Base-by-base conservation (phyloP, 2,113 vertebrate species). In the Chaetura pelagica region DNA sequence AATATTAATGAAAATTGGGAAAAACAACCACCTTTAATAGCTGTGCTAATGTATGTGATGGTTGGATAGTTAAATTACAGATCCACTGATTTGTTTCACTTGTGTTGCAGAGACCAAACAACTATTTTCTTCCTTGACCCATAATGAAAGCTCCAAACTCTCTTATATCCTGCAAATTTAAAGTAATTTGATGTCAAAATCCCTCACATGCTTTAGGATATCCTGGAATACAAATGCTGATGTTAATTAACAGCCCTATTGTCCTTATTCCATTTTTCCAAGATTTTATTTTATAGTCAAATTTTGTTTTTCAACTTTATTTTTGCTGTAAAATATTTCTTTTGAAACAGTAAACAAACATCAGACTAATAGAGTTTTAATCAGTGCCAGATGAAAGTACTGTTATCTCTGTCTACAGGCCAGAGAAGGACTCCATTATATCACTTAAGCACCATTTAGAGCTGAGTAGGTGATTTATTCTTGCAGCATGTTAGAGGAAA, bases 401-500 rank as follows among this genome's bases (percentile, higher is more conserved):
- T 54, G 27, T 78, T 96, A 82, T 88, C 84, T 84, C 77, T 48
- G 38, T n/a, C 68, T 57, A 11, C 52, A 68, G 68, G 61, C 49
- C 73, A 54, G 49, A 1, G 1, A 89, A 71, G 57, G 44, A 61
- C 66, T 84, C 89, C 61, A 22, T 87, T 89, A 32, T 72, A 64
- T 84, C 80, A 49, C 87, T 91, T 92, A 75, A 90, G 80, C 83
- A 67, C 59, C 61, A 34, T 64, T 94, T 76, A 83, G 46, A 67
- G 57, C 90, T 9, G 68, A 82, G 80, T 46, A 29, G 61, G 72
- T 92, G 86, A 92, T 90, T 81, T 92, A 72, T 92, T 68, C 88
- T 82, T 75, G 89, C 80, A 87, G 76, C 48, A 4, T 8, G 12
- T 48, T 80, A 73, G 63, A 80, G 64, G 35, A 63, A 91, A 84